Conservation (phyloP, 2,797 vertebrate genomes). For the Chloroceryle inda region DNA sequence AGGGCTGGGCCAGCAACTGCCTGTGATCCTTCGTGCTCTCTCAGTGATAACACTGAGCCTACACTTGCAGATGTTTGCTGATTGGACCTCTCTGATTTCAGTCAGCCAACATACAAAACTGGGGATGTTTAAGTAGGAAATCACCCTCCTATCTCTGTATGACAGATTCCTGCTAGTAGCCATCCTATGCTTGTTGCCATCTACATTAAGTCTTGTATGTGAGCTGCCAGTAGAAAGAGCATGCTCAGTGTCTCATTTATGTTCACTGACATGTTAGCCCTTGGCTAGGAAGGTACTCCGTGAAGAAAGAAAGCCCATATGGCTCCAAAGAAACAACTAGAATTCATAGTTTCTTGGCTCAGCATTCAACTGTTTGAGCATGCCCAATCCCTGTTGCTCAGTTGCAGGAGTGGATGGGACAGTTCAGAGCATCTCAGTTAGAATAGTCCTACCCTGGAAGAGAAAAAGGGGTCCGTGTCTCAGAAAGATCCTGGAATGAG, state of each 20-base stretch:
- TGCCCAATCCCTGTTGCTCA: neutral
- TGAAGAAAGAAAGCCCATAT: neutral
- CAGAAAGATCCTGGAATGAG: neutral
- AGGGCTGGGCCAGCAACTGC: neutral
- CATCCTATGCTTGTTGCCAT: neutral
- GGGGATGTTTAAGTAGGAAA: neutral
- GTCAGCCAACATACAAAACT: neutral
- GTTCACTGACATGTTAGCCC: neutral
- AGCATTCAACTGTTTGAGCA: neutral
- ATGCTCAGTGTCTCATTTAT: neutral
- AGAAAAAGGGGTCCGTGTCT: neutral
- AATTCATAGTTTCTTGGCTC: neutral
- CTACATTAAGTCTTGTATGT: neutral
- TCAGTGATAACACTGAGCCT: neutral
- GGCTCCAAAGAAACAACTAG: neutral
- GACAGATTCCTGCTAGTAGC: neutral
- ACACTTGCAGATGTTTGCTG: neutral
- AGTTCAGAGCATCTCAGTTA: neutral
- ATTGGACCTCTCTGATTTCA: neutral
- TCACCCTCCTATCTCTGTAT: neutral
- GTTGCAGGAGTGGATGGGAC: neutral
- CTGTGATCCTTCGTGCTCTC: neutral
- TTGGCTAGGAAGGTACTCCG: neutral
- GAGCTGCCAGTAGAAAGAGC: neutral
- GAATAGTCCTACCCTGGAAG: neutral